Evolutionary conservation across 2,113 vertebrate genomes (phyloP), one percentile per base, ranked within the genome.

Genomic region (Lagopus muta): DNA sequence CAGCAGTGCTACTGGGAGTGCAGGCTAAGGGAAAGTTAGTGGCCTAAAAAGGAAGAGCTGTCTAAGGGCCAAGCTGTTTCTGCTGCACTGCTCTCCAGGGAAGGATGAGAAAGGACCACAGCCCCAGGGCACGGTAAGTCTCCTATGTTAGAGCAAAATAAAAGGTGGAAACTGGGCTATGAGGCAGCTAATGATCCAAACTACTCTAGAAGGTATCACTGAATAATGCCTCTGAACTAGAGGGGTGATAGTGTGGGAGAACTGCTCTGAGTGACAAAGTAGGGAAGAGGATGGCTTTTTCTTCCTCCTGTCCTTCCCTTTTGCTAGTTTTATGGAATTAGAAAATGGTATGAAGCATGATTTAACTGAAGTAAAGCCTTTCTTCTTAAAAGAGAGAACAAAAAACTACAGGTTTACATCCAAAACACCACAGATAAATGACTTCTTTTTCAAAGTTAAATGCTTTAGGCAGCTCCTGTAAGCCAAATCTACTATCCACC

Each of bases 11-110:
- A 3, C 0, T 0, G 8, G 4, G 8, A 66, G 34, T 5, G 21
- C 0, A 0, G 21, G 0, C 3, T 1, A 25, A 32, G 60, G 19
- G 74, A 30, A 48, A n/a, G 42, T 0, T 22, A 25, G 15, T 18
- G 34, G 61, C 25, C 47, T 55, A 5, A 4, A 13, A 27, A 18
- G 47, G 28, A 2, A 43, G n/a, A 28, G 27, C 0, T 57, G 20
- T 13, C 36, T 3, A 3, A 47, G 76, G 76, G 72, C 40, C 30
- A n/a, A 34, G 25, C 8, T 7, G 16, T 0, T 19, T 25, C 6
- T 74, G 25, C 36, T n/a, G 4, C 3, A 0, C 42, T 50, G 34
- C 42, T 27, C 11, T 5, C 18, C 22, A 13, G 0, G 24, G 20
- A 55, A 70, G 42, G 32, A 50, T 0, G 2, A 12, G 20, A 8